Percentiles rank a stretch among this genome's conserved stretches.
Evolutionary conservation across 2,888 invertebrate genomes (phyloP).

Genomic region (Torymus auratus): DNA sequence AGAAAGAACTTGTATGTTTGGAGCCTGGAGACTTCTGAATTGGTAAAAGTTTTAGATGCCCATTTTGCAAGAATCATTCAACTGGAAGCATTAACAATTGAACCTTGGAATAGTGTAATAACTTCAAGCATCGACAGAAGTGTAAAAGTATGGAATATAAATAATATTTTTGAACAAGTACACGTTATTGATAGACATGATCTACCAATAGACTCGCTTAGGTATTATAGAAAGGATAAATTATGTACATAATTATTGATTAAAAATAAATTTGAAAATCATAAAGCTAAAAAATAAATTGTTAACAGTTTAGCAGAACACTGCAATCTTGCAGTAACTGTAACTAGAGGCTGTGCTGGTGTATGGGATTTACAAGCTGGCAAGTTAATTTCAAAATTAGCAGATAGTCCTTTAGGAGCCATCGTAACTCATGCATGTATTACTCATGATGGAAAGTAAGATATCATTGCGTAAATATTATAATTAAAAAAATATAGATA

Average conservation of each 20-base stretch:
- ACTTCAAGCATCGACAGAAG: conserved; percentile 98
- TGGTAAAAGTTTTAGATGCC: conserved; percentile 95
- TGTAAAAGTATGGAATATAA: conserved; percentile 99
- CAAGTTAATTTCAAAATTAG: conserved; percentile 89
- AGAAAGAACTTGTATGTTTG: conserved; percentile 97
- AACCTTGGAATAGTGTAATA: conserved; percentile 95
- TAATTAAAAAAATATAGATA: neutral
- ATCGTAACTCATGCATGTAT: conserved; percentile 95
- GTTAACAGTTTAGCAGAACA: conserved; percentile 85
- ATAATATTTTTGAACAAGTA: conserved; percentile 98
- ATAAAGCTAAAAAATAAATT: conserved; percentile 17
- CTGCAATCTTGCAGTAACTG: conserved; percentile 90
- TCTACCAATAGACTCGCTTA: conserved; percentile 94
- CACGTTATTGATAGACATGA: conserved; percentile 97
- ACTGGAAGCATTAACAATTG: conserved; percentile 90
- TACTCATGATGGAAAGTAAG: conserved; percentile 87
- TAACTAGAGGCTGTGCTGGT: conserved; percentile 95
- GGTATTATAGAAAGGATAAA: conserved; percentile 76
- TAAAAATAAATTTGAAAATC: conserved; percentile 5
- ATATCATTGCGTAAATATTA: conserved; percentile 47
- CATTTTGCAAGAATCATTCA: conserved; percentile 98
- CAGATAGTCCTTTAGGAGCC: conserved; percentile 94
- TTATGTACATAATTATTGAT: conserved; percentile 27
- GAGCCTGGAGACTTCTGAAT: conserved; percentile 87
- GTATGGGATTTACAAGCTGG: conserved; percentile 95